Percentiles rank a stretch among this genome's conserved stretches.
These are phyloP conservation scores for Lagenorhynchus albirostris DNA, from an alignment of 2,113 vertebrate genomes.

Conservation along the genomic window DNA sequence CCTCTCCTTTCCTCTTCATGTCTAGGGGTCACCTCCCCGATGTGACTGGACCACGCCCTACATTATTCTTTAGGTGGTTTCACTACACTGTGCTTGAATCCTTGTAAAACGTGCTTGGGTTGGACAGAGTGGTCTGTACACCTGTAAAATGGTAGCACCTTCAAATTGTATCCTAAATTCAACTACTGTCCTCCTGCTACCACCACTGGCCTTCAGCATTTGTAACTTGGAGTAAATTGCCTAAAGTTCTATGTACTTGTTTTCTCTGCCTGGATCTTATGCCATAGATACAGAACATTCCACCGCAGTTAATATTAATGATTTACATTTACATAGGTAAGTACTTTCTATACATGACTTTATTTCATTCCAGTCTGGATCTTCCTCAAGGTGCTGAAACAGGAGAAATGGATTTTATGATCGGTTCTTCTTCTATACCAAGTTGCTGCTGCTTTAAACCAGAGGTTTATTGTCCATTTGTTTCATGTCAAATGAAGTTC, in stretches of 20 bases:
- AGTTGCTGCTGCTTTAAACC: neutral
- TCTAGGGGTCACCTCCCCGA: neutral
- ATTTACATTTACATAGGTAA: neutral
- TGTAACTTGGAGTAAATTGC: neutral
- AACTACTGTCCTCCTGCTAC: neutral
- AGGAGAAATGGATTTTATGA: neutral
- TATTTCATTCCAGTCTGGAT: neutral
- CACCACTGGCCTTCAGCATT: neutral
- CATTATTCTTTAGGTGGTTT: neutral
- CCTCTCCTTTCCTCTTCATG: neutral
- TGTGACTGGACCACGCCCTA: no score
- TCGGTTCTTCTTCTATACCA: neutral
- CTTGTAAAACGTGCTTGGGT: neutral
- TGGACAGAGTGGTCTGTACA: neutral
- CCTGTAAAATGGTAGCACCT: neutral
- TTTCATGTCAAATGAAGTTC: slow-evolving; percentile 25
- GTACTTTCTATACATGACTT: neutral
- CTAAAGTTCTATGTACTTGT: fast-evolving
- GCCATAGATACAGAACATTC: neutral
- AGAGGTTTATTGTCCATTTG: slow-evolving; percentile 25
- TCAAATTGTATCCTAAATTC: neutral
- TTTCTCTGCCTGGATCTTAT: neutral
- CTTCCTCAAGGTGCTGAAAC: neutral
- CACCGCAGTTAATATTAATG: neutral
- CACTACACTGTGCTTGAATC: neutral